phyloP scores from a whole-genome alignment of 2,113 vertebrate species.

The Podilymbus podiceps region DNA sequence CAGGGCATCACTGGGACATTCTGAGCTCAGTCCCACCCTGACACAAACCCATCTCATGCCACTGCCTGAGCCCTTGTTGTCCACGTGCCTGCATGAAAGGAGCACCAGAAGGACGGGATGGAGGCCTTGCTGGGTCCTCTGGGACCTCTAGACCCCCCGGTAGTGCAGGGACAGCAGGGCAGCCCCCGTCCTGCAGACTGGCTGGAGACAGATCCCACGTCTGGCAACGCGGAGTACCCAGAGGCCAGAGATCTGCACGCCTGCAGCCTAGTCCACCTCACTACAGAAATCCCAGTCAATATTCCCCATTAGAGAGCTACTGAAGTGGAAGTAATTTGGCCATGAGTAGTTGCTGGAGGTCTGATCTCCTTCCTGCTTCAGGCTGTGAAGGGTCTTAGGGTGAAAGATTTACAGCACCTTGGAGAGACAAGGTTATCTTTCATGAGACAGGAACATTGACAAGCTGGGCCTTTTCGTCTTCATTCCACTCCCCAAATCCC shows the following conservation, averaged over 20 bases:
- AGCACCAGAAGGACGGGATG: neutral
- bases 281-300: neutral
- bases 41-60: fast-evolving
- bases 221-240: neutral
- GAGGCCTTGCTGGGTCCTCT: neutral
- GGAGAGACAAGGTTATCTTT: conserved; percentile 25
- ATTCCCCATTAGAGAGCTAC: neutral
- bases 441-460: neutral
- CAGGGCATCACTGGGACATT: neutral
- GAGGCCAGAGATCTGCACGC: neutral
- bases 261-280: neutral
- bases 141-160: no score
- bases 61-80: neutral
- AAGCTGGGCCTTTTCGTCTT: conserved; percentile 20
- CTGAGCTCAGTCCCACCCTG: neutral
- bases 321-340: neutral
- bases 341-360: neutral
- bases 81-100: no score
- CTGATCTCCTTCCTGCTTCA: neutral
- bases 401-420: conserved; percentile 1
- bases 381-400: neutral
- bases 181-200: neutral
- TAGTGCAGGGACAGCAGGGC: fast-evolving
- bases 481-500: conserved; percentile 14
- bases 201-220: neutral